These are phyloP conservation scores for Tupiocoris notatus DNA, from an alignment of 2,888 invertebrate species.

Conservation along the genomic window DNA sequence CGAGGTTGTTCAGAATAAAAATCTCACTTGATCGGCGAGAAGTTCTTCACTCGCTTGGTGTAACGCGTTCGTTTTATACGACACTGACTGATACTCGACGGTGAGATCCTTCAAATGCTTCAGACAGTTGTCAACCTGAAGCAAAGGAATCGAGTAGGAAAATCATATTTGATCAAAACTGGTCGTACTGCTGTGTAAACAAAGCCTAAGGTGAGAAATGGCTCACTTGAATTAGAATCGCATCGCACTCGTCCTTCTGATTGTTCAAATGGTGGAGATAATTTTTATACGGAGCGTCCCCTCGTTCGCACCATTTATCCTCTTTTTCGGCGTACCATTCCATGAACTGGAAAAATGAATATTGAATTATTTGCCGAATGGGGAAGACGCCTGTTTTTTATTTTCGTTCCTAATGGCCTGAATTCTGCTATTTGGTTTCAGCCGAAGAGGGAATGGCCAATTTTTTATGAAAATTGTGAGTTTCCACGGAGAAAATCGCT, in stretches of 20 bases:
- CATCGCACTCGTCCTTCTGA: constrained; percentile 67
- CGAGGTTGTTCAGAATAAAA: no score
- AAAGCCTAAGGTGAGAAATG: no score
- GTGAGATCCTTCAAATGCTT: constrained; percentile 69
- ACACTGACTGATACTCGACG: constrained; percentile 79
- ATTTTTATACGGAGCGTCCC: constrained; percentile 66
- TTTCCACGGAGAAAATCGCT: no score
- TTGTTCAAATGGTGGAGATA: constrained; percentile 71
- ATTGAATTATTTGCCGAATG: neutral
- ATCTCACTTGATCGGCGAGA: constrained; percentile 74
- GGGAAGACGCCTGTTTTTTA: no score
- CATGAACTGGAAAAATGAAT: constrained; percentile 63
- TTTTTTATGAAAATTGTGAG: no score
- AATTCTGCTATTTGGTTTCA: no score
- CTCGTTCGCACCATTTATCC: constrained; percentile 68
- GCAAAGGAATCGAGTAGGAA: neutral
- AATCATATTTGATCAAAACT: no score
- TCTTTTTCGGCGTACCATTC: constrained; percentile 69
- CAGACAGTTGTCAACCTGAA: constrained; percentile 67
- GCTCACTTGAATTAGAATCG: constrained; percentile 63
- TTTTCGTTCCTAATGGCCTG: no score
- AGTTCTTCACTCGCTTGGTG: constrained; percentile 90
- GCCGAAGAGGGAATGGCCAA: no score
- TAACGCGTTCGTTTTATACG: constrained; percentile 87
- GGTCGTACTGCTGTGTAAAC: no score